Conservation (phyloP, 64 coral and sea anemone genomes). For the Platygyra sinensis region DNA sequence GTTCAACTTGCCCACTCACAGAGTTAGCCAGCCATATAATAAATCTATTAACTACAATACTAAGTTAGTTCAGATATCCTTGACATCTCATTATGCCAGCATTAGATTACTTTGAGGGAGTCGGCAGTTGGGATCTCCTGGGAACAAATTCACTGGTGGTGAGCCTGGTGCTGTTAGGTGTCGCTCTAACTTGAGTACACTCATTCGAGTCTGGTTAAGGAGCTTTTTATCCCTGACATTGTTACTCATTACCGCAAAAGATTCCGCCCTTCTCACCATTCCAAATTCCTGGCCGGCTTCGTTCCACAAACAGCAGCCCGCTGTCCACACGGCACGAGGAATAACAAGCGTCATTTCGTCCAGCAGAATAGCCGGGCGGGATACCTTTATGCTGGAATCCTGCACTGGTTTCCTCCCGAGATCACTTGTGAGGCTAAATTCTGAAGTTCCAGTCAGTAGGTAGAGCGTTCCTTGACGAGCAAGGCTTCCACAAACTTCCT, state of each 20-base stretch:
- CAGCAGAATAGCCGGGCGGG: too few species aligned
- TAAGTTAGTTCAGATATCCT: too few species aligned
- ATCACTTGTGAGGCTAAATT: not conserved
- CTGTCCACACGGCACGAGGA: not conserved
- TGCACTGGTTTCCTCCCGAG: not conserved
- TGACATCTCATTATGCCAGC: not conserved
- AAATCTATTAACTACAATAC: too few species aligned
- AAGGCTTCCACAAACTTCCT: not conserved
- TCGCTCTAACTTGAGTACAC: not conserved
- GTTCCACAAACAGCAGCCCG: not conserved
- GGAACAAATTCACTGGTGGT: not conserved
- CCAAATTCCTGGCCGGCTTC: not conserved
- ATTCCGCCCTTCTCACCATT: not conserved
- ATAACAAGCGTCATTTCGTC: not conserved
- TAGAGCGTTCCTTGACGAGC: not conserved
- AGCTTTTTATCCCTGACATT: not conserved
- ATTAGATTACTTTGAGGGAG: not conserved
- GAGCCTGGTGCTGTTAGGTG: not conserved
- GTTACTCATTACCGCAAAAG: conserved; percentile 14
- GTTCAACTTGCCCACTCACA: too few species aligned
- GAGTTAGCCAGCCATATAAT: too few species aligned
- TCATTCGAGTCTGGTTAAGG: not conserved
- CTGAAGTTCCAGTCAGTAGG: conserved; percentile 55
- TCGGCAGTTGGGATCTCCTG: not conserved
- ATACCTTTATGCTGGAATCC: not conserved